Evolutionary conservation across 1,140 invertebrate species (phyloP).

Genomic region (Nasonia vitripennis): DNA sequence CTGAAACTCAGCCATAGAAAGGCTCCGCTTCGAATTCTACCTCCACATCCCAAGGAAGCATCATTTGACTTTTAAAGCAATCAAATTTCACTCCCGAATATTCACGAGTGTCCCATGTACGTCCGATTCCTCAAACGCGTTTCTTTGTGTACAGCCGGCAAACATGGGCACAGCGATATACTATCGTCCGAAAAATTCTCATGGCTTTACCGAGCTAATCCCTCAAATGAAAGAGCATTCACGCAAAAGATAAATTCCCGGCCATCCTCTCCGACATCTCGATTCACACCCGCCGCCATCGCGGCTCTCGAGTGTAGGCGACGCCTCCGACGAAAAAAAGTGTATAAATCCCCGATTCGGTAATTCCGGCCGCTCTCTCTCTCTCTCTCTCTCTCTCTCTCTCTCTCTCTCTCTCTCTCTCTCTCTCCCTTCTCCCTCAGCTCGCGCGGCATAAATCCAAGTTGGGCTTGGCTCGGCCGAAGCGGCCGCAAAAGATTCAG

Average conservation of each 20-base stretch:
- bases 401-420: too few relatives aligned
- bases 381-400: too few relatives aligned
- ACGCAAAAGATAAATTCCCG: neutral
- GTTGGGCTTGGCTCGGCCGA: slow-evolving; percentile 65
- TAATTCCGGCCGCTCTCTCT: slow-evolving; percentile 68
- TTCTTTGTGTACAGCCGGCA: too few relatives aligned
- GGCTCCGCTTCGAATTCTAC: neutral
- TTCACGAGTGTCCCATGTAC: neutral
- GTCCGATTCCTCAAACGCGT: too few relatives aligned
- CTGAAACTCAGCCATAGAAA: neutral
- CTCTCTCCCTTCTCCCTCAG: too few relatives aligned
- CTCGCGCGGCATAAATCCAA: slow-evolving; percentile 72
- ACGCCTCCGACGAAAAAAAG: slow-evolving; percentile 47
- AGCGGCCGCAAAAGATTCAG: slow-evolving; percentile 68
- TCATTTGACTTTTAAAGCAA: slow-evolving; percentile 42
- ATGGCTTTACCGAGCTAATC: too few relatives aligned
- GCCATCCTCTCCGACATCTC: neutral
- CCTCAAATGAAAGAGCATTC: too few relatives aligned
- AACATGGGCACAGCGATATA: too few relatives aligned
- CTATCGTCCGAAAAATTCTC: too few relatives aligned
- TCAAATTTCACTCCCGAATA: slow-evolving; percentile 31
- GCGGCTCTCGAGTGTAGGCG: neutral
- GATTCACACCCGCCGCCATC: neutral
- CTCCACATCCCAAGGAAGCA: neutral
- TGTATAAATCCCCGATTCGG: slow-evolving; percentile 72